Base-by-base conservation (phyloP, 2,888 invertebrate genomes). In the Hyppa rectilinea region DNA sequence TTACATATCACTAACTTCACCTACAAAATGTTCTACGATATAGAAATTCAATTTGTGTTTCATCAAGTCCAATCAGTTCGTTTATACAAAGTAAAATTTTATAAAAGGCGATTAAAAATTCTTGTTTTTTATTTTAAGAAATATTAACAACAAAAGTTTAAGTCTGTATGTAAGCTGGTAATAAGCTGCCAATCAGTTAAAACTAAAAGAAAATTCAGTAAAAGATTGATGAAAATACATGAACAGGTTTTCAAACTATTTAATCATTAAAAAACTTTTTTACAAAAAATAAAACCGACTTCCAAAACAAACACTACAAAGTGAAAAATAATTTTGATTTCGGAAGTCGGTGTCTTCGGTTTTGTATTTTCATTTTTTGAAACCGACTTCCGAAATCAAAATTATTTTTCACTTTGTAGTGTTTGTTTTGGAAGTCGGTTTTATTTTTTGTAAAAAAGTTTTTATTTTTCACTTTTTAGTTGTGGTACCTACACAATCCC, bases 1-100 rank as follows among this genome's bases (percentile, higher is more conserved):
- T 92, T 91, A 91, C 89, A 83, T 76, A 80, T 72, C 73, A 83
- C 86, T 87, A 88, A 75, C 65, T 69, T 69, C 71, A 78, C 56
- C 82, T 85, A 88, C n/a, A 71, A 63, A 49, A 79, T 59, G 38
- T 67, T 78, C 78, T 72, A 80, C 58, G 45, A 67, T 62, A 77
- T 61, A 80, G 56, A 69, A 64, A 71, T 75, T 73, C 47, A 45
- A 49, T 75, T 59, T 65, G 36, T 60, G 26, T 59, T 65, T 45
- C 47, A 59, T 60, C 65, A 67, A 75, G n/a, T 68, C 47, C 66
- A 76, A 70, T 80, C 80, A 82, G 72, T 80, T 77, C 76, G 70
- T 82, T 66, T 72, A 76, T 45, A 76, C 79, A 81, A 84, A 78
- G 75, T 61, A 77, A 75, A 61, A 36, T 70, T 59, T 59, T 72